Conservation (phyloP, 2,888 invertebrate species). For the Tenthredo mesomela region DNA sequence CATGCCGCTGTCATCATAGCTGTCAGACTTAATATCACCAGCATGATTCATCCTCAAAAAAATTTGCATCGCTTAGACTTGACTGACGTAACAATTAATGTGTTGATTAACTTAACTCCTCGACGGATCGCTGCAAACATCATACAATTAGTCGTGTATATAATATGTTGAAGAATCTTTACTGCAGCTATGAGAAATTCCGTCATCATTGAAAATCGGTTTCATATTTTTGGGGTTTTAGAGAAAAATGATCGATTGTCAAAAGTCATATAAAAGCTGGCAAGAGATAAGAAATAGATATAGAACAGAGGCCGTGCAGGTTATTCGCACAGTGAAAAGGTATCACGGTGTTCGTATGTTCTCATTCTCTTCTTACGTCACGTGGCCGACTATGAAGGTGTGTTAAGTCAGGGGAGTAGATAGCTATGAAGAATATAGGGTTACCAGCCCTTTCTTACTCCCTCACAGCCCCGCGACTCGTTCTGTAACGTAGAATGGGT, state of each 20-base stretch:
- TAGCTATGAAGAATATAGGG: conserved; percentile 41
- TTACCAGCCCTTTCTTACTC: conserved; percentile 39
- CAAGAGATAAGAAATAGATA: conserved; percentile 20
- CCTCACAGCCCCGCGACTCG: conserved; percentile 9
- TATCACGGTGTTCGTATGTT: background rate
- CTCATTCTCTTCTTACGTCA: conserved; percentile 4
- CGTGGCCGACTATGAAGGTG: conserved; percentile 31
- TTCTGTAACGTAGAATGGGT: conserved; percentile 34
- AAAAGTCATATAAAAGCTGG: background rate
- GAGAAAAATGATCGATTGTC: no score
- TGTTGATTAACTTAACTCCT: background rate
- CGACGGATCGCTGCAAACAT: background rate
- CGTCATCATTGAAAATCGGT: background rate
- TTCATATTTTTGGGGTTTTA: background rate
- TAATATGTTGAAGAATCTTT: background rate
- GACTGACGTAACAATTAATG: conserved; percentile 16
- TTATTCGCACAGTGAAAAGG: background rate
- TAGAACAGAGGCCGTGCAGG: background rate
- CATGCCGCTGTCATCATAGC: background rate
- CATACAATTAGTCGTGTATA: background rate
- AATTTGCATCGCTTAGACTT: background rate
- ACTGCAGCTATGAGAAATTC: background rate
- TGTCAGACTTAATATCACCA: background rate
- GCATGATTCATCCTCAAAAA: background rate
- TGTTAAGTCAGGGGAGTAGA: conserved; percentile 49